Percentiles rank a stretch among this genome's conserved stretches.
These are phyloP conservation scores for Penaeus indicus DNA, from an alignment of 1,140 invertebrate genomes.

Conservation along the genomic window DNA sequence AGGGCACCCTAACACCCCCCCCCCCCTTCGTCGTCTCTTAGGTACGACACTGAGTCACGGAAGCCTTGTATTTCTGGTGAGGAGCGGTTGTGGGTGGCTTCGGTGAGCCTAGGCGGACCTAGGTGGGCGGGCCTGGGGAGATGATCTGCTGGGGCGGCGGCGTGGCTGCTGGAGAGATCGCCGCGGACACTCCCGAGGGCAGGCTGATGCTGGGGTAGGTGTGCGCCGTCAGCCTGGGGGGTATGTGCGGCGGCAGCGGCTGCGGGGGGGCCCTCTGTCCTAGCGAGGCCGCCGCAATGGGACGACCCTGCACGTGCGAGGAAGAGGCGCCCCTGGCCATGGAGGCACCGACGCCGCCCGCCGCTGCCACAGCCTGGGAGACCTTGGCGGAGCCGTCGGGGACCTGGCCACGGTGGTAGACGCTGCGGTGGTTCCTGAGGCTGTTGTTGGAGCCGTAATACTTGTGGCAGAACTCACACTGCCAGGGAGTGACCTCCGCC, in stretches of 20 bases:
- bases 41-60: too few relatives aligned
- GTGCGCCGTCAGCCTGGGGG: slow-evolving; percentile 5
- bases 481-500: slow-evolving; percentile 45
- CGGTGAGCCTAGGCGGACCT: not conserved
- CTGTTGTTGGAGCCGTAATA: slow-evolving; percentile 89
- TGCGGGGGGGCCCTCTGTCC: not conserved
- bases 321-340: not conserved
- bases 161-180: not conserved
- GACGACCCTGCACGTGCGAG: slow-evolving; percentile 2
- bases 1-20: not conserved
- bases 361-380: not conserved
- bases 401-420: slow-evolving; percentile 77
- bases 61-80: too few relatives aligned
- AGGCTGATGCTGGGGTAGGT: slow-evolving; percentile 13
- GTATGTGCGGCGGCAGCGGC: slow-evolving; percentile 25
- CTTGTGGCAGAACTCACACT: slow-evolving; percentile 88
- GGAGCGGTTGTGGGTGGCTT: too few relatives aligned
- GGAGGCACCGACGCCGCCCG: not conserved
- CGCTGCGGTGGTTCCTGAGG: slow-evolving; percentile 88
- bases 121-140: slow-evolving; percentile 24
- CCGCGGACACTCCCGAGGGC: not conserved
- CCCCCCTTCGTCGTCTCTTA: not conserved
- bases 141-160: slow-evolving; percentile 24
- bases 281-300: slow-evolving; percentile 7
- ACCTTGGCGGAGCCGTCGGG: not conserved